Percentiles rank a stretch among this genome's conserved stretches.
phyloP scores from a whole-genome alignment of 1,140 invertebrate species.

The Temnothorax curvispinosus region DNA sequence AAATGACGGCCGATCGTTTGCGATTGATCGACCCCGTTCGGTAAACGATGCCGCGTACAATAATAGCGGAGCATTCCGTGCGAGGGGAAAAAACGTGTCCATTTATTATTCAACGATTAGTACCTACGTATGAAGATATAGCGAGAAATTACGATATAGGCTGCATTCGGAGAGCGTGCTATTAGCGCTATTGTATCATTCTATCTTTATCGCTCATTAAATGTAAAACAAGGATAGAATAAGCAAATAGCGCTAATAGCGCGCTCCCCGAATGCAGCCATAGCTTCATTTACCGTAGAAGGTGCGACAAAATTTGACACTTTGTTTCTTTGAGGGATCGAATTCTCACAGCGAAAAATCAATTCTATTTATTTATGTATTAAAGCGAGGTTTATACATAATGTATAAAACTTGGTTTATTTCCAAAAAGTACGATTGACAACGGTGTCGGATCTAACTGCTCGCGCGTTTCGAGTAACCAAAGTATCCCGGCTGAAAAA shows the following conservation, averaged over 20 bases:
- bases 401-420: background rate
- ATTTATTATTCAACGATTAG: slow-evolving; percentile 10
- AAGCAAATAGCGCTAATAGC: too few relatives aligned
- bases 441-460: background rate
- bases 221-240: too few relatives aligned
- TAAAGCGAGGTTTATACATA: background rate
- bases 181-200: too few relatives aligned
- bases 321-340: too few relatives aligned
- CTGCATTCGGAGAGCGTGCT: too few relatives aligned
- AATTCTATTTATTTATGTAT: background rate
- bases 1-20: slow-evolving; percentile 32
- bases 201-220: too few relatives aligned
- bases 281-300: background rate
- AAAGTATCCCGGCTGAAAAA: background rate
- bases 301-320: background rate
- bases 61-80: background rate
- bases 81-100: background rate
- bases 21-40: slow-evolving; percentile 20
- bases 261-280: too few relatives aligned
- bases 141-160: background rate
- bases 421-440: background rate
- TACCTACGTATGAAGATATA: background rate
- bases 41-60: slow-evolving; percentile 15
- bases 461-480: background rate
- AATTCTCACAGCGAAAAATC: background rate